These are phyloP conservation scores for Mycogona germanica DNA, from an alignment of 2,888 invertebrate genomes.

Conservation along the genomic window DNA sequence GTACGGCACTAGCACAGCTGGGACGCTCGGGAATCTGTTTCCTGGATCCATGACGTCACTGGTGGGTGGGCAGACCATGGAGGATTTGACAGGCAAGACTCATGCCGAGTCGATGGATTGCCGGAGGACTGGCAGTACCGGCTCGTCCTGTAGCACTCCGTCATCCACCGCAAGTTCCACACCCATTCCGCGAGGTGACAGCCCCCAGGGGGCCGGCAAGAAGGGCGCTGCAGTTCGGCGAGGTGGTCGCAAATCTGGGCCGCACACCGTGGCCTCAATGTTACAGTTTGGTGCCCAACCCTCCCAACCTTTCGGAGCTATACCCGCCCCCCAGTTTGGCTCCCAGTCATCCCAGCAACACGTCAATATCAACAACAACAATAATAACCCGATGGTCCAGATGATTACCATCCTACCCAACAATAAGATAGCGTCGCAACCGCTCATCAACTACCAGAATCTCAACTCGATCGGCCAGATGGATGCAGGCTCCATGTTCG, in stretches of 20 bases:
- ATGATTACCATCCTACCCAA: slow-evolving; percentile 50
- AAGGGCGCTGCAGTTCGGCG: slow-evolving; percentile 20
- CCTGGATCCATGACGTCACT: background rate
- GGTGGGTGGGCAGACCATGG: slow-evolving; percentile 12
- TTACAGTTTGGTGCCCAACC: slow-evolving; percentile 29
- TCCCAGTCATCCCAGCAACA: slow-evolving; percentile 2
- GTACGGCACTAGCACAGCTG: background rate
- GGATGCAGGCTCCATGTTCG: slow-evolving; percentile 13
- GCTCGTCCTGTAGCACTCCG: slow-evolving; percentile 25
- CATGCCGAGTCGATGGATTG: slow-evolving; percentile 21
- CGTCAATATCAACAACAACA: slow-evolving; percentile 2
- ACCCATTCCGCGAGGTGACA: slow-evolving; percentile 22
- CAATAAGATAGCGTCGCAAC: slow-evolving; percentile 44
- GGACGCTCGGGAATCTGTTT: background rate
- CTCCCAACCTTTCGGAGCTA: slow-evolving; percentile 16
- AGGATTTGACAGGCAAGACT: slow-evolving; percentile 1
- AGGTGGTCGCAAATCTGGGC: slow-evolving; percentile 54
- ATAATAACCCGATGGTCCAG: slow-evolving; percentile 21
- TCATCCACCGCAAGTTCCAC: slow-evolving; percentile 24
- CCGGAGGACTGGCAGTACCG: slow-evolving; percentile 23
- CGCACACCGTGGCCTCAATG: slow-evolving; percentile 52
- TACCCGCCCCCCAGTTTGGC: slow-evolving; percentile 13
- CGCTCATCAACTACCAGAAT: slow-evolving; percentile 57
- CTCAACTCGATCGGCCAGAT: slow-evolving; percentile 14
- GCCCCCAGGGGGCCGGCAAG: slow-evolving; percentile 19